phyloP scores from a whole-genome alignment of 2,113 vertebrate genomes.

The Macrotus californicus region DNA sequence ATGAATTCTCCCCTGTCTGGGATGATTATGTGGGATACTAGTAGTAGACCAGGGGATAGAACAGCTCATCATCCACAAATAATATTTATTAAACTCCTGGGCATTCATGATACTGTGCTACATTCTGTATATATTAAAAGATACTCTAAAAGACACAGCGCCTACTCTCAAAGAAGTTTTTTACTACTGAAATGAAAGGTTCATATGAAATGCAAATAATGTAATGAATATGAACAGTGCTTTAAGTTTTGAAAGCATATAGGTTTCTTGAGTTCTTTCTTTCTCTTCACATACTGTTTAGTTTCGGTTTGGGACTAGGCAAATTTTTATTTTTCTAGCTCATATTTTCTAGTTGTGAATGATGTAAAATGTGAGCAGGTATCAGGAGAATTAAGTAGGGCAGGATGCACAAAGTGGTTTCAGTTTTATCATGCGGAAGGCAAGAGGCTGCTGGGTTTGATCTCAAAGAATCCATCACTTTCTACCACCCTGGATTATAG shows the following conservation, averaged over 20 bases:
- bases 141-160: background rate
- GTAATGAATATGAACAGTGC: background rate
- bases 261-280: background rate
- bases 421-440: slow-evolving; percentile 3
- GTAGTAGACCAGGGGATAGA: slow-evolving; percentile 19
- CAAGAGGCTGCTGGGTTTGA: slow-evolving; percentile 5
- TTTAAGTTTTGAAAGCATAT: background rate
- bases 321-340: slow-evolving; percentile 22
- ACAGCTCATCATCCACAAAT: slow-evolving; percentile 25
- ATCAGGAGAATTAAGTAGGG: slow-evolving; percentile 32
- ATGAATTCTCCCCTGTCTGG: slow-evolving; percentile 49
- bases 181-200: slow-evolving; percentile 29
- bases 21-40: slow-evolving; percentile 46
- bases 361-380: slow-evolving; percentile 10
- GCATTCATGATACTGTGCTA: slow-evolving; percentile 20
- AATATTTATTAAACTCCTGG: slow-evolving; percentile 59
- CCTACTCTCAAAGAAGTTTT: slow-evolving; percentile 15
- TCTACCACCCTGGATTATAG: slow-evolving; percentile 24
- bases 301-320: background rate
- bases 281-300: background rate
- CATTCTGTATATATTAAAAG: background rate
- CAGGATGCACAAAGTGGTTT: slow-evolving; percentile 18
- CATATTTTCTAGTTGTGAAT: slow-evolving; percentile 27
- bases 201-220: background rate
- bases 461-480: slow-evolving; percentile 33